phyloP scores from a whole-genome alignment of 2,888 invertebrate species.

The Cheilosia grossa region DNA sequence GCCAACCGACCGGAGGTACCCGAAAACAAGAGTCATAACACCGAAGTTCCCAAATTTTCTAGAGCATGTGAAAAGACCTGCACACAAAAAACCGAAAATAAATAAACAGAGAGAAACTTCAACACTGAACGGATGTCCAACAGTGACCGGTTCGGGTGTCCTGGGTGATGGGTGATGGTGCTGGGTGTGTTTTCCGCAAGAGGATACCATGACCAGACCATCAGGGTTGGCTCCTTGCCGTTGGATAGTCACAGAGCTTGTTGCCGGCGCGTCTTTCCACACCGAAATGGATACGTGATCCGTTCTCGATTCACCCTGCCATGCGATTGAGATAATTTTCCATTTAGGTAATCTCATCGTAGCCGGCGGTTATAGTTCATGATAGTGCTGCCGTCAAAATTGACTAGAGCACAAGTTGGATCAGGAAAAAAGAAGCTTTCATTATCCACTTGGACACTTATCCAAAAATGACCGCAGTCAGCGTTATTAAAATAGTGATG shows the following conservation, averaged over 20 bases:
- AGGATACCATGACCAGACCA: background rate
- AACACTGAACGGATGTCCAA: conserved; percentile 7
- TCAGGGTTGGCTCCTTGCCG: background rate
- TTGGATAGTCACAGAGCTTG: too few species aligned
- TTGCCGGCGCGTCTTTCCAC: background rate
- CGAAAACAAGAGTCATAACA: conserved; percentile 16
- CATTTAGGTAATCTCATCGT: background rate
- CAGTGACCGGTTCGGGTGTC: background rate
- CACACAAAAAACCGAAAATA: background rate
- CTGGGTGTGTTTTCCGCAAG: background rate
- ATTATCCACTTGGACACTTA: too few species aligned
- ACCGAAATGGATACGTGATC: background rate
- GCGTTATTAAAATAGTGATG: too few species aligned
- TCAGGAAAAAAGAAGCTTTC: too few species aligned
- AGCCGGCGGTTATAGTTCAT: background rate
- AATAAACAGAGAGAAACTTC: background rate
- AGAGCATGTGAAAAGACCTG: background rate
- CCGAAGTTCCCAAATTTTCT: background rate
- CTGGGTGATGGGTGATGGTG: background rate
- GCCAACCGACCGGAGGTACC: background rate
- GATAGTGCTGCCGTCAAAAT: background rate
- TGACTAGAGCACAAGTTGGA: too few species aligned
- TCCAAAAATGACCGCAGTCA: too few species aligned
- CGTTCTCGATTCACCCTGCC: background rate
- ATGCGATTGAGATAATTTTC: background rate